These are phyloP conservation scores for Squalus acanthias DNA, from an alignment of 2,797 vertebrate species.

Conservation along the genomic window DNA sequence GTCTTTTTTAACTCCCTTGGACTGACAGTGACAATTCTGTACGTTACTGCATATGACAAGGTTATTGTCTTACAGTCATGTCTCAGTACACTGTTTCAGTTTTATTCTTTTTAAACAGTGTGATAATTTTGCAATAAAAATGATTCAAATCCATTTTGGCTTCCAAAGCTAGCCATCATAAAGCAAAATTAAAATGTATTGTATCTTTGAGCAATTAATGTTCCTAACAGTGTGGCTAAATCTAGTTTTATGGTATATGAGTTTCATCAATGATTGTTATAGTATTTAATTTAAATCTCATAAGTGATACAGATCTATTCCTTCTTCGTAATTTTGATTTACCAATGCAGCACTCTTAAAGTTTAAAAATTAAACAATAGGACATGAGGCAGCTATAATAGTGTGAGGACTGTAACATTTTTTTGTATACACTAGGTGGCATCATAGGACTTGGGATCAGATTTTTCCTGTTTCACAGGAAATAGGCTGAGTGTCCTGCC, in stretches of 20 bases:
- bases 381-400: neutral
- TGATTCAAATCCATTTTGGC: neutral
- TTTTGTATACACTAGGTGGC: slow-evolving; percentile 13
- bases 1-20: slow-evolving; percentile 31
- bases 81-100: neutral
- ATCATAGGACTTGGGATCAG: slow-evolving; percentile 14
- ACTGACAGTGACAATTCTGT: slow-evolving; percentile 36
- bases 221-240: neutral
- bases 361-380: neutral
- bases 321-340: neutral
- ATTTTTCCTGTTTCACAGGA: neutral
- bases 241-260: neutral
- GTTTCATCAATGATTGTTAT: neutral
- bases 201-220: neutral
- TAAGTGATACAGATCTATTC: neutral
- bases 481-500: neutral
- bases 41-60: slow-evolving; percentile 34
- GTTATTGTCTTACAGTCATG: slow-evolving; percentile 34
- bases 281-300: neutral
- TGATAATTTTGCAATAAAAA: slow-evolving; percentile 33
- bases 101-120: slow-evolving; percentile 21
- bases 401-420: neutral
- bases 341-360: neutral
- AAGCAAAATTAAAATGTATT: neutral
- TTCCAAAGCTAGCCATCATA: neutral